A percentile compares a stretch with the other conserved stretches of the same genome.
These are phyloP conservation scores for Brachionichthys hirsutus DNA, from an alignment of 2,113 vertebrate species.

Conservation along the genomic window DNA sequence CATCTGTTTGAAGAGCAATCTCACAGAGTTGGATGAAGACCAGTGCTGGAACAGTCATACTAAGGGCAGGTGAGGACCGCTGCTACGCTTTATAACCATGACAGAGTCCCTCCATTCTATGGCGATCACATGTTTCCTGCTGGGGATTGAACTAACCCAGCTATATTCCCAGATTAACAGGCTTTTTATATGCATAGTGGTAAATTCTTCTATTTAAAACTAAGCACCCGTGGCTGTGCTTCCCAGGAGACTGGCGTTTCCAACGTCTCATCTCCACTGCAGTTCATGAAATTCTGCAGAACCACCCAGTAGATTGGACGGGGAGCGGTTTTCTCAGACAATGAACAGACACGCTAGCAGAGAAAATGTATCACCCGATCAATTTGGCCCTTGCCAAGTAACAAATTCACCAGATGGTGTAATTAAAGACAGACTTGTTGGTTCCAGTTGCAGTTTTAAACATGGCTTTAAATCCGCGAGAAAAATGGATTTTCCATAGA, in stretches of 20 bases:
- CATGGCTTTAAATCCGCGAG: conserved; percentile 51
- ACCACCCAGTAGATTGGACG: conserved; percentile 27
- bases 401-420: conserved; percentile 69
- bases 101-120: conserved; percentile 23
- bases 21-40: conserved; percentile 85
- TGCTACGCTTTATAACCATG: conserved; percentile 22
- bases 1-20: conserved; percentile 85
- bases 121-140: conserved; percentile 61
- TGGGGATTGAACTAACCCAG: conserved; percentile 66
- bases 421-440: conserved; percentile 56
- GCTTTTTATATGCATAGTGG: conserved; percentile 49
- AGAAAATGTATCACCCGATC: conserved; percentile 29
- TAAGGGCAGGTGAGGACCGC: conserved; percentile 88
- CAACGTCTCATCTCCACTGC: conserved; percentile 45
- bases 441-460: conserved; percentile 47
- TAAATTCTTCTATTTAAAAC: conserved; percentile 47
- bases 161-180: conserved; percentile 59
- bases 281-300: conserved; percentile 26
- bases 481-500: conserved; percentile 31
- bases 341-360: conserved; percentile 41
- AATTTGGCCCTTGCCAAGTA: conserved; percentile 44
- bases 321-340: conserved; percentile 40
- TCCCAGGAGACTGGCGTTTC: conserved; percentile 44
- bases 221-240: conserved; percentile 53
- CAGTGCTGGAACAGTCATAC: conserved; percentile 97